Base-by-base conservation (phyloP, 2,888 invertebrate species). In the Drosophila silvestris region DNA sequence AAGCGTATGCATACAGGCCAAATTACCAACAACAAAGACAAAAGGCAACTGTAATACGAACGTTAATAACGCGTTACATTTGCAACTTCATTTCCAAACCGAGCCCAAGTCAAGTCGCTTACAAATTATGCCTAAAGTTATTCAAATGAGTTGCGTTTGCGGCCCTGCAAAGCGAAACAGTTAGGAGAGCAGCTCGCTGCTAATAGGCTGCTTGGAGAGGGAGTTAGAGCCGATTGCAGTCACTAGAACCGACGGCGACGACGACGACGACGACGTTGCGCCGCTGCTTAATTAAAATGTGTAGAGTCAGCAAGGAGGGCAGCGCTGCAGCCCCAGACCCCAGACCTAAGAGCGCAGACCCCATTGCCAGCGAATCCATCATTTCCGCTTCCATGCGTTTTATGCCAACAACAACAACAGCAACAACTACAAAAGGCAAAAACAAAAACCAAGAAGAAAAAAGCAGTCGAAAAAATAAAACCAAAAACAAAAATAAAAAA, bases 331-430 rank as follows among this genome's bases (percentile, higher is more conserved):
- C 69, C 61, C 58, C 82, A 66, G 66, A 57, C 22, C 60, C 57
- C 26, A 35, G 39, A 39, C 44, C 57, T 19, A 26, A 57, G 56
- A 69, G 54, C 12, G 5, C 32, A 59, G 64, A 57, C 59, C 41
- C 52, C 84, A 83, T 78, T 82, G 85, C 83, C 83, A 79, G 86
- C 91, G 91, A 92, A 93, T 93, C 91, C 93, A 93, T 93, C 93
- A 93, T 93, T 93, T 93, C 92, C 93, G 93, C 93, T 93, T 93
- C 91, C 92, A 91, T 93, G 93, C 90, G 91, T 91, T 91, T 91
- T 64, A 67, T 74, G 83, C 82, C 82, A 81, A 68, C 70, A 52
- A 30, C 52, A 51, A 16, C 26, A 47, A 26, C 50, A 51, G 19
- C 30, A 52, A 14, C 30, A 52, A 47, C 47, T 16, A 32, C 58